Base-by-base conservation (phyloP, 2,113 vertebrate species). In the Ceyx melanurus region DNA sequence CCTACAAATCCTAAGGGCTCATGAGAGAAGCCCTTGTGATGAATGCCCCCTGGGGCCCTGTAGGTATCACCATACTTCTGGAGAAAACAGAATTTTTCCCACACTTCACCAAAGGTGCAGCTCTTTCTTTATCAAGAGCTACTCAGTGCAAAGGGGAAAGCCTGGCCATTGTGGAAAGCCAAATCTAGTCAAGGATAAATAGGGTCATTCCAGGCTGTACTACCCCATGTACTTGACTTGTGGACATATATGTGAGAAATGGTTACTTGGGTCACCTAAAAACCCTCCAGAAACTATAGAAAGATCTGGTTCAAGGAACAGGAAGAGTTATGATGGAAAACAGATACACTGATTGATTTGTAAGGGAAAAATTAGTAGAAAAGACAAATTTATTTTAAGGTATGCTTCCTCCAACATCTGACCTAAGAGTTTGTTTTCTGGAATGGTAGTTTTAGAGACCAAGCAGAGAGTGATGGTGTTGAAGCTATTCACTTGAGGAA, bases 281-380 rank as follows among this genome's bases (percentile, higher is more conserved):
- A 68, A 3, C 57, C 22, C 83, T 33, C 9, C 43, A 88, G 86
- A 78, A 86, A 25, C 11, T 21, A 33, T 14, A 42, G 26, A 57
- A 70, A 82, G 9, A 15, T 76, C 82, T 85, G 20, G 3, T 88
- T 77, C 73, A 62, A 51, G 40, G 25, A 37, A 42, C 17, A 8
- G 20, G 48, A 22, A 92, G 26, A 73, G 58, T 92, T 62, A 31
- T 76, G 79, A 77, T 66, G 19, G 42, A 66, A 82, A 92, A 57
- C 25, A 82, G 70, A 85, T 76, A 45, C 4, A 5, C 14, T 3
- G 15, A 73, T 61, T 2, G 3, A 53, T 43, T 56, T 50, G 21
- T 48, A 40, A 77, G 31, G 54, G 31, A 35, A 68, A 50, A 82
- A 85, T 16, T 20, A 51, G 15, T 29, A 12, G 40, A 92, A 85